Evolutionary conservation across 2,113 vertebrate species (phyloP).

Genomic region (Varanus komodoensis): DNA sequence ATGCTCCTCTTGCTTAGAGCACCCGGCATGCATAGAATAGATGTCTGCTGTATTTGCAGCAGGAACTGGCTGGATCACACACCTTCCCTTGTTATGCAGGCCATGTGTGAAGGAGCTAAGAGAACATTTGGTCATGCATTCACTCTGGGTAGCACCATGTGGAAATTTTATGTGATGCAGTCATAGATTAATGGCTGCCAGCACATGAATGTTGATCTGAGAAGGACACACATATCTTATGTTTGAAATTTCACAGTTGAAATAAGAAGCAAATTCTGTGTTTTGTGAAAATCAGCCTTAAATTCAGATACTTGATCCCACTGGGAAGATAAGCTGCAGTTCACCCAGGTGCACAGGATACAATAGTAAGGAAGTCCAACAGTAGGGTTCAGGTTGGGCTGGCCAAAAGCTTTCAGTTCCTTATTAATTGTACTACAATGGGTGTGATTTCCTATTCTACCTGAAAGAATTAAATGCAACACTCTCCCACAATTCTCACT

Average conservation of each 20-base stretch:
- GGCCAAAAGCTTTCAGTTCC: not conserved
- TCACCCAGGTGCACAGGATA: not conserved
- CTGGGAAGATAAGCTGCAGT: not conserved
- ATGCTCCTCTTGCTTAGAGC: not conserved
- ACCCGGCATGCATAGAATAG: not conserved
- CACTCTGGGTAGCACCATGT: not conserved
- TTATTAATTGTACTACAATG: not conserved
- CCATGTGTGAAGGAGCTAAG: not conserved
- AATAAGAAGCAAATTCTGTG: not conserved
- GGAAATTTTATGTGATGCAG: not conserved
- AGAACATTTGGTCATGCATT: not conserved
- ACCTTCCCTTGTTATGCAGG: not conserved
- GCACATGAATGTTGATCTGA: not conserved
- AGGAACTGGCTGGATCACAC: not conserved
- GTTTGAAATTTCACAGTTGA: not conserved
- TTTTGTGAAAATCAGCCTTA: not conserved
- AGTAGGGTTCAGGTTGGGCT: not conserved
- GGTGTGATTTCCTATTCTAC: not conserved
- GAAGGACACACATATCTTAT: not conserved
- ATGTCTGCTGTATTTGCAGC: not conserved
- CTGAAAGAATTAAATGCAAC: not conserved
- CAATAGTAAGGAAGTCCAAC: not conserved
- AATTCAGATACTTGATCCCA: not conserved
- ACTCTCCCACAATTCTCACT: not conserved
- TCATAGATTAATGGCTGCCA: not conserved